Base-by-base conservation (phyloP, 2,888 invertebrate species). In the Anaspis maculata region DNA sequence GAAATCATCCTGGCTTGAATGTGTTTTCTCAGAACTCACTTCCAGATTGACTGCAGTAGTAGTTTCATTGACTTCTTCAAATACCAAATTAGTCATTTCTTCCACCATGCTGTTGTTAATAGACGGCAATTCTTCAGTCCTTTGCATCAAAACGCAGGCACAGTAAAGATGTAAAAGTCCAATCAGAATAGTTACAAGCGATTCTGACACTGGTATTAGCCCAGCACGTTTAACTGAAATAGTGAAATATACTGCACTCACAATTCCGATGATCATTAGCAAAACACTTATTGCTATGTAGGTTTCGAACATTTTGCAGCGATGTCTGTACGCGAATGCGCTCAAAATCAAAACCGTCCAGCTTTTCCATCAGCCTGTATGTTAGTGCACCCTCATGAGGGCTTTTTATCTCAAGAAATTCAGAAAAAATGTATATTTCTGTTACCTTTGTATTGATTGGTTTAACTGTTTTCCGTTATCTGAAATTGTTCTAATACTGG, bases 161-260 rank as follows among this genome's bases (percentile, higher is more conserved):
- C 46, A 45, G 39, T 52, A 58, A 13, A 62, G 41, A 39, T 62
- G 61, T 40, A 62, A 52, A 21, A 56, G 34, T 26, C 62, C 63
- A 25, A 64, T 54, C 9, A 54, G 36, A 25, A 57, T 40, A n/a
- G 61, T 56, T 11, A 56, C 49, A 26, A 58, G 30, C 10, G 54
- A 51, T 42, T 64, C 61, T 7, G 54, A 54, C 22, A 59, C 25
- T 7, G 52, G 49, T 30, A 13, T 54, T 37, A 10, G 37, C 36
- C 9, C 44, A 41, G 30, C 42, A 44, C 12, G 44, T 40, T n/a
- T 43, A 43, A 34, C 46, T 47, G n/a, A 48, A 47, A 31, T 49
- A 46, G 50, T 11, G 34, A 61, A 54, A 45, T 56, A 59, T 19
- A 42, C 39, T 7, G 44, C 41, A 33, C 49, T 52, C 14, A 45